phyloP scores from a whole-genome alignment of 2,113 vertebrate genomes.

The Haliaeetus leucogaster region DNA sequence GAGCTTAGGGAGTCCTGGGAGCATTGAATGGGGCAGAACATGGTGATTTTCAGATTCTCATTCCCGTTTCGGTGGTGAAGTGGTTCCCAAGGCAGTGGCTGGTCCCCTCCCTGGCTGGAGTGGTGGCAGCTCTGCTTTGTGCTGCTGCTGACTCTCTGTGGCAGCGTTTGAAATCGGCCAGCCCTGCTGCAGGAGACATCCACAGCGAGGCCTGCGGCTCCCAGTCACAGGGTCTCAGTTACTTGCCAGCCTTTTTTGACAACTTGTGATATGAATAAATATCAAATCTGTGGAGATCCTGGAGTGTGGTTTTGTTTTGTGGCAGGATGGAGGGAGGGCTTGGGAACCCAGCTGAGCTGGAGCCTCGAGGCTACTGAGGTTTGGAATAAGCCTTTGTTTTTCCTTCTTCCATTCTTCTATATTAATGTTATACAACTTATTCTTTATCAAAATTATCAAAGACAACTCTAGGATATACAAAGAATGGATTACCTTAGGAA shows the following conservation, averaged over 20 bases:
- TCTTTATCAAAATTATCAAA: not conserved
- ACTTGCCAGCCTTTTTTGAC: not conserved
- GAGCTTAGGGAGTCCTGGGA: accelerated
- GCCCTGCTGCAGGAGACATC: not conserved
- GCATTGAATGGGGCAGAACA: not conserved
- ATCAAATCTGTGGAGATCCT: not conserved
- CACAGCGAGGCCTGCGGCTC: not conserved
- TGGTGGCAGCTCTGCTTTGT: not conserved
- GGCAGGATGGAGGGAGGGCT: not conserved
- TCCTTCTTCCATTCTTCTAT: not conserved
- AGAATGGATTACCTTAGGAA: not conserved
- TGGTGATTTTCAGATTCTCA: accelerated
- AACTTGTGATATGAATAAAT: not conserved
- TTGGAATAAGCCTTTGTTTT: not conserved
- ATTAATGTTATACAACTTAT: accelerated
- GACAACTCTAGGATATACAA: not conserved
- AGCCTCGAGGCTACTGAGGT: not conserved
- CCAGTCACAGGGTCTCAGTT: accelerated
- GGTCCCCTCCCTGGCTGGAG: not conserved
- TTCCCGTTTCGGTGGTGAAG: accelerated
- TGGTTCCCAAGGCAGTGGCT: not conserved
- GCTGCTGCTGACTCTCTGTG: not conserved
- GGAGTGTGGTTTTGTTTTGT: not conserved
- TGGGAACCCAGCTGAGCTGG: not conserved
- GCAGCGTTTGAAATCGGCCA: not conserved